A percentile compares a stretch with the other conserved stretches of the same genome.
Evolutionary conservation across 2,888 invertebrate species (phyloP).

Genomic region (Scaptomyza reducta): DNA sequence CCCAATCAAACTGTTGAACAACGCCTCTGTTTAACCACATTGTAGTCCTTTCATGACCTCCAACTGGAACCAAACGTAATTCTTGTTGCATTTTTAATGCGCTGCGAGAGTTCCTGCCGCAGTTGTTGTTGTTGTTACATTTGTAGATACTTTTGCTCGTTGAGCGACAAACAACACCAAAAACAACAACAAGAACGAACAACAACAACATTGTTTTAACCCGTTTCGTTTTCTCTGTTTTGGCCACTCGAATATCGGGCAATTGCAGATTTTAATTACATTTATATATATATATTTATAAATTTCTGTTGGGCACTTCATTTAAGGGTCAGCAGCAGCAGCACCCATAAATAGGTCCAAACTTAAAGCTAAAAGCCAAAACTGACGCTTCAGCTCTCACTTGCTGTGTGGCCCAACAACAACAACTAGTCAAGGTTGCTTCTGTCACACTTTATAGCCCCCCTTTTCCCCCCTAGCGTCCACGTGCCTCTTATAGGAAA

Average conservation of each 20-base stretch:
- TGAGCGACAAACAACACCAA: no score
- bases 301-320: constrained; percentile 16
- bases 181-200: neutral
- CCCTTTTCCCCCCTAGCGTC: neutral
- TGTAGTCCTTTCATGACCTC: constrained; percentile 48
- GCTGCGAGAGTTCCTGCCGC: constrained; percentile 42
- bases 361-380: constrained; percentile 34
- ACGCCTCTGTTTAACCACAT: constrained; percentile 28
- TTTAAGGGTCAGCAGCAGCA: constrained; percentile 3
- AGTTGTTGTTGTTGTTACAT: neutral
- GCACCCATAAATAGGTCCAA: constrained; percentile 12
- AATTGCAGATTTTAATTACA: constrained; percentile 68
- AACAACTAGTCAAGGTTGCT: constrained; percentile 40
- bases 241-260: constrained; percentile 34
- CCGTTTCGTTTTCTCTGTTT: neutral
- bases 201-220: constrained; percentile 1
- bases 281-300: constrained; percentile 35
- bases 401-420: neutral
- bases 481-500: neutral
- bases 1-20: neutral
- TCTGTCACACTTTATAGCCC: constrained; percentile 3
- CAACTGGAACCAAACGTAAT: constrained; percentile 58
- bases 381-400: neutral
- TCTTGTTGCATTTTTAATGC: constrained; percentile 70
- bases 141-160: no score